phyloP scores from a whole-genome alignment of 2,113 vertebrate species.

The Morone saxatilis region DNA sequence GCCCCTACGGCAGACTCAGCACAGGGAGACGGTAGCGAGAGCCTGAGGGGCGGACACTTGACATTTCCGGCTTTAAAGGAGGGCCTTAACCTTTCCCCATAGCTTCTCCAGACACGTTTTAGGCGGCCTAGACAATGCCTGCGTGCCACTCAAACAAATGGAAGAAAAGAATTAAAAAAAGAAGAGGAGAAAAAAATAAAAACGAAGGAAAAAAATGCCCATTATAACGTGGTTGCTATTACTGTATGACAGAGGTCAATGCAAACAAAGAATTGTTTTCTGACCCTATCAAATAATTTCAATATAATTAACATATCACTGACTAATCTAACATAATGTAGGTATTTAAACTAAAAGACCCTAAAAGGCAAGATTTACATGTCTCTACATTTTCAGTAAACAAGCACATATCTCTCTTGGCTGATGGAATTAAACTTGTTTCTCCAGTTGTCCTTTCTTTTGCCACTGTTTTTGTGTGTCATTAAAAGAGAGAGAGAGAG shows the following conservation, averaged over 20 bases:
- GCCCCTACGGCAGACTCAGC: slow-evolving; percentile 66
- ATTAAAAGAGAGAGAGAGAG: not conserved
- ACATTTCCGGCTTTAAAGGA: slow-evolving; percentile 85
- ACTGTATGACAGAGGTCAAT: not conserved
- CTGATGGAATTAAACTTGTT: slow-evolving; percentile 13
- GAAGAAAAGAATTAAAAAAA: not conserved
- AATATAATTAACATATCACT: not conserved
- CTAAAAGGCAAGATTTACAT: not conserved
- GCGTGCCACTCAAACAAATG: slow-evolving; percentile 52
- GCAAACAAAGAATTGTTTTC: not conserved
- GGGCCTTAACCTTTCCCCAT: slow-evolving; percentile 83
- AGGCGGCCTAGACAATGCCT: slow-evolving; percentile 61
- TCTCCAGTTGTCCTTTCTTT: slow-evolving; percentile 13
- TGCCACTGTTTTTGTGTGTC: not conserved
- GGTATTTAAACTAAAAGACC: not conserved
- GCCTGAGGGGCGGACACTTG: slow-evolving; percentile 81
- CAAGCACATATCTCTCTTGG: not conserved
- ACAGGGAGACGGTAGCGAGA: slow-evolving; percentile 61
- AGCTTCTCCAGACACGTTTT: slow-evolving; percentile 79
- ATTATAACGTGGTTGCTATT: not conserved
- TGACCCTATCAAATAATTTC: not conserved
- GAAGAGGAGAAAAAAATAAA: slow-evolving; percentile 13
- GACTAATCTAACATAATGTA: not conserved
- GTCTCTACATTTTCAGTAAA: not conserved
- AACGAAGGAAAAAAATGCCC: slow-evolving; percentile 36